Conservation (phyloP, 1,140 invertebrate species). For the Drosophila ananassae region DNA sequence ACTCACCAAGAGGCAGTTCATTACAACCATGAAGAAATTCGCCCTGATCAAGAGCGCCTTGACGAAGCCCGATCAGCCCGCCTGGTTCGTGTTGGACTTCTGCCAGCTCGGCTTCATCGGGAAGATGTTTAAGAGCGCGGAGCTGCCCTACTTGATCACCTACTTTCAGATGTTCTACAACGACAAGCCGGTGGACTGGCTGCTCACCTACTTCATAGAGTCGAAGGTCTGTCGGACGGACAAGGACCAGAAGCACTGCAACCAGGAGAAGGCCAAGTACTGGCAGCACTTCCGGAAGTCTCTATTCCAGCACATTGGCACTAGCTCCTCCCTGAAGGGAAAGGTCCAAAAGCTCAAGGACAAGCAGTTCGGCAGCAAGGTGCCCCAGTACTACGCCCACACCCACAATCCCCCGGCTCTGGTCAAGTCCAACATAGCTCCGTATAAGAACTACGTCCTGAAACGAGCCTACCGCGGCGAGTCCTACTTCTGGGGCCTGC, state of each 20-base stretch:
- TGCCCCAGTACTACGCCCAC: constrained; percentile 92
- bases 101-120: constrained; percentile 97
- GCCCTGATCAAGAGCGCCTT: constrained; percentile 91
- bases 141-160: constrained; percentile 94
- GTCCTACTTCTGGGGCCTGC: constrained; percentile 96
- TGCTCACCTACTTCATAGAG: constrained; percentile 95
- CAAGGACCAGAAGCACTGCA: constrained; percentile 95
- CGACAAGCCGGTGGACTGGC: constrained; percentile 98
- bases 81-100: constrained; percentile 97
- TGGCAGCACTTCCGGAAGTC: constrained; percentile 96
- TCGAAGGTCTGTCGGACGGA: constrained; percentile 96
- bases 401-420: constrained; percentile 91
- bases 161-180: constrained; percentile 95
- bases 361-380: constrained; percentile 94
- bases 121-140: constrained; percentile 96
- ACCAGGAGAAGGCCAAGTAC: constrained; percentile 90
- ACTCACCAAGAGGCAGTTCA: constrained; percentile 93
- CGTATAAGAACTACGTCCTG: constrained; percentile 93
- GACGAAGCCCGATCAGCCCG: constrained; percentile 86
- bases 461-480: constrained; percentile 94
- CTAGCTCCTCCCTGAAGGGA: constrained; percentile 97
- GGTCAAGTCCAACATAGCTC: constrained; percentile 91
- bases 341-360: constrained; percentile 99
- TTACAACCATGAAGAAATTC: constrained; percentile 94
- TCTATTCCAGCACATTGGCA: constrained; percentile 98